Conservation (phyloP, 2,797 vertebrate genomes). For the Pyrocephalus nanus region DNA sequence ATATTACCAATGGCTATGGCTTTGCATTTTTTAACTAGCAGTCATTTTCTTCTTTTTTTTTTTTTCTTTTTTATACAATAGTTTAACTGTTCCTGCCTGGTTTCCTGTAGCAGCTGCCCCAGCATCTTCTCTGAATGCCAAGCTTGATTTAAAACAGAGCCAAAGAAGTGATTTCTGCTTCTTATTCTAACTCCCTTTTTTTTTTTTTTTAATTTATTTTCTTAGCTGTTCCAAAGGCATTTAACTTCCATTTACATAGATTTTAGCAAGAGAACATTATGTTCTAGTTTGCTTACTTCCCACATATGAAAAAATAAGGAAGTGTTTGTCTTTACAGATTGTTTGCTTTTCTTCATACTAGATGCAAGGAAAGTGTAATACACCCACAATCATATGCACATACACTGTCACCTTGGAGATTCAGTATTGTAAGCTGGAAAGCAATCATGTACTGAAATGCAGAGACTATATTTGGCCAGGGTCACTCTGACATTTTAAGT, state of each 20-base stretch:
- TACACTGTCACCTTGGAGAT: constrained; percentile 36
- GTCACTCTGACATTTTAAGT: background rate
- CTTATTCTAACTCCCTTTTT: background rate
- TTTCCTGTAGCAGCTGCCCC: constrained; percentile 11
- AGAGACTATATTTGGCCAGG: background rate
- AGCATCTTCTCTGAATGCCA: constrained; percentile 11
- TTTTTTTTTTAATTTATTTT: background rate
- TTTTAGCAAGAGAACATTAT: constrained; percentile 6
- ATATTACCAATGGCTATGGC: background rate
- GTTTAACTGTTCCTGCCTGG: background rate
- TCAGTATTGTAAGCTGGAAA: background rate
- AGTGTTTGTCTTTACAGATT: constrained; percentile 36
- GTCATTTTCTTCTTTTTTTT: constrained; percentile 1
- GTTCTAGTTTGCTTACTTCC: constrained; percentile 11
- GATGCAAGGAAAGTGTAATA: constrained; percentile 22
- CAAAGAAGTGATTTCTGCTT: background rate
- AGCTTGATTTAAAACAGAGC: background rate
- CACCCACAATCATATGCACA: constrained; percentile 41
- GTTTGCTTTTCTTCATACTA: constrained; percentile 27
- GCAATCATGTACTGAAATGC: background rate
- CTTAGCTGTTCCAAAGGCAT: background rate
- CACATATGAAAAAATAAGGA: constrained; percentile 40
- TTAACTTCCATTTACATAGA: constrained; percentile 1
- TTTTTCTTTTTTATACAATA: constrained; percentile 19
- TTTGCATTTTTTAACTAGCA: constrained; percentile 24